A percentile compares a stretch with the other conserved stretches of the same genome.
Evolutionary conservation across 2,888 invertebrate genomes (phyloP).

Genomic region (Nasonovia ribisnigri): DNA sequence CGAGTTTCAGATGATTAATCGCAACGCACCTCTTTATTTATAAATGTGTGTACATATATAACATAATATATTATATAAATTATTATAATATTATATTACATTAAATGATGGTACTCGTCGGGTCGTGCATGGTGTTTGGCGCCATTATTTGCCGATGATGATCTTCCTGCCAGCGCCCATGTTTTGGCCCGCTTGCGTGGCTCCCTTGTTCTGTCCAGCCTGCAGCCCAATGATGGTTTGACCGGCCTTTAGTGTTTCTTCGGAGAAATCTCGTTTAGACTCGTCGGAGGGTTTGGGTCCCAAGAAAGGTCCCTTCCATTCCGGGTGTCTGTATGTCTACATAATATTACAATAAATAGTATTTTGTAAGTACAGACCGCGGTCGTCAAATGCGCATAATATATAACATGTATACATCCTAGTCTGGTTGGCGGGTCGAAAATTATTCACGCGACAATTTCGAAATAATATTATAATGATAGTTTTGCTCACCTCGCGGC

Average conservation of each 20-base stretch:
- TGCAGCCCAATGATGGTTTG: slow-evolving; percentile 93
- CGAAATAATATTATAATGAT: background rate
- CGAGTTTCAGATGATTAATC: background rate
- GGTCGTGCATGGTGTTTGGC: background rate
- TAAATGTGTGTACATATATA: background rate
- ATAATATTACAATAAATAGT: background rate
- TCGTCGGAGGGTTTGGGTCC: slow-evolving; percentile 96
- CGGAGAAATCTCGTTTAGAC: slow-evolving; percentile 93
- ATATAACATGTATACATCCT: background rate
- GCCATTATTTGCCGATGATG: slow-evolving; percentile 86
- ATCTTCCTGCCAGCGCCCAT: slow-evolving; percentile 92
- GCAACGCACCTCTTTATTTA: background rate
- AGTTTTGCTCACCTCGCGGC: slow-evolving; percentile 77
- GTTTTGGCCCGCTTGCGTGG: slow-evolving; percentile 91
- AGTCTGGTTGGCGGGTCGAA: background rate
- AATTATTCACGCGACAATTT: background rate
- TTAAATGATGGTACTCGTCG: background rate
- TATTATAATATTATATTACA: background rate
- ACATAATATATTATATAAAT: background rate
- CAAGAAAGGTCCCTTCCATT: slow-evolving; percentile 88
- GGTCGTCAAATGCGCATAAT: background rate
- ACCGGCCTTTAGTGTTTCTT: slow-evolving; percentile 90
- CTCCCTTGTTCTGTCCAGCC: slow-evolving; percentile 96
- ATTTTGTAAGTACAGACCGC: background rate
- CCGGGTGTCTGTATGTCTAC: slow-evolving; percentile 86